Base-by-base conservation (phyloP, 2,888 invertebrate genomes). In the Tinea trinotella region DNA sequence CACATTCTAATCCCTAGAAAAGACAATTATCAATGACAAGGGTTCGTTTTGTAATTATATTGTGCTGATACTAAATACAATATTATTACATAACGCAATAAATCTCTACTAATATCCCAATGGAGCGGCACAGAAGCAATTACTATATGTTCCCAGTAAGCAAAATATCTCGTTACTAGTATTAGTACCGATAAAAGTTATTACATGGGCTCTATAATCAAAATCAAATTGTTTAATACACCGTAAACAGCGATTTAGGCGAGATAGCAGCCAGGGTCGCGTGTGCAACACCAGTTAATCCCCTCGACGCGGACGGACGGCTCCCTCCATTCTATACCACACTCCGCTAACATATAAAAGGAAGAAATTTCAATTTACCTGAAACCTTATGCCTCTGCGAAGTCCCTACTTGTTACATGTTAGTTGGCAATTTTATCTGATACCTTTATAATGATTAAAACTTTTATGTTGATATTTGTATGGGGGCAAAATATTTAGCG, bases 201-300 rank as follows among this genome's bases (percentile, higher is more conserved):
- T 53, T 40, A 53, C 53, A 19, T 36, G 53, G 56, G 61, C 70
- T 70, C 71, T 77, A 76, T 78, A 78, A 80, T 80, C 76, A 79
- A 71, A 74, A 78, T 73, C 68, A 76, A 78, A 81, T 75, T 76
- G 81, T 79, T 76, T 80, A 78, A 79, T 82, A 77, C 67, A 70
- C 72, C 79, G 73, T 79, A 76, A 77, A 81, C 76, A 74, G 74
- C 76, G 79, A 79, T 78, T 71, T 62, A 70, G 70, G 70, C 66
- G 70, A 74, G 80, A 80, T 80, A 79, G 73, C 50, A 19, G 46
- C 24, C n/a, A 13, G 62, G 60, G 57, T 81, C 68, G 81, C 82
- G 80, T 82, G 82, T 60, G 63, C 60, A 58, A 61, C 53, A 64
- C 64, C 75, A 74, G 78, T 82, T 82, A 79, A 79, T 79, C 76